Base-by-base conservation (phyloP, 1,140 invertebrate species). In the Lamellibrachia luymesi region DNA sequence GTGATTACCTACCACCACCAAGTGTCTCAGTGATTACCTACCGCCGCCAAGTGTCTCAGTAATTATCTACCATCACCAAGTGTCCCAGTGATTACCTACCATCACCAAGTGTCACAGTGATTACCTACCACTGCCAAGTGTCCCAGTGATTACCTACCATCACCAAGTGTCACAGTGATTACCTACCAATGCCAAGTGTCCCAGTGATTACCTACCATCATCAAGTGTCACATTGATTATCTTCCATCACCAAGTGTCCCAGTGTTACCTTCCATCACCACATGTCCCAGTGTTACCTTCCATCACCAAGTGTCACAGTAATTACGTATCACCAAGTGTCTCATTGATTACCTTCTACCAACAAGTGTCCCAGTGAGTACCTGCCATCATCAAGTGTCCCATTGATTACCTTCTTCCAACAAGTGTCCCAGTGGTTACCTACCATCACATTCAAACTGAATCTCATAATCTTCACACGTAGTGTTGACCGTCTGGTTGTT, bases 141-240 rank as follows among this genome's bases (percentile, higher is more conserved):
- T 80, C n/a, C 64, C 64, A 80, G 64, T 80, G 64, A 80, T 80
- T 80, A 80, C 64, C 64, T 80, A 80, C 64, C 64, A 80, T 80
- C 13, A 80, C 64, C 13, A 80, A 6, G 64, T 80, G 5, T 80
- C 64, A n/a, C 64, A 80, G 64, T 80, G 64, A 80, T 80, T 80
- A 80, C 64, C 64, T 80, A 80, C 64, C 64, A 80, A 2, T 22
- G 25, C 64, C 64, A 80, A 13, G 64, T 80, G 2, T 80, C 64
- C n/a, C 64, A 80, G 64, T 80, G 64, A 80, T 80, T 80, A 80
- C 13, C 17, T 80, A 4, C 4, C 2, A 80, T 80, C 64, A 80
- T 22, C 64, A 80, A 56, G 52, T 6, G 5, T 56, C 52, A n/a
- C 52, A 56, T 5, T 56, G 52, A 56, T 56, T 56, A 56, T 13